Percentiles rank a stretch among this genome's conserved stretches.
Conservation (phyloP, 2,113 vertebrate genomes). For the Ochotona curzoniae region DNA sequence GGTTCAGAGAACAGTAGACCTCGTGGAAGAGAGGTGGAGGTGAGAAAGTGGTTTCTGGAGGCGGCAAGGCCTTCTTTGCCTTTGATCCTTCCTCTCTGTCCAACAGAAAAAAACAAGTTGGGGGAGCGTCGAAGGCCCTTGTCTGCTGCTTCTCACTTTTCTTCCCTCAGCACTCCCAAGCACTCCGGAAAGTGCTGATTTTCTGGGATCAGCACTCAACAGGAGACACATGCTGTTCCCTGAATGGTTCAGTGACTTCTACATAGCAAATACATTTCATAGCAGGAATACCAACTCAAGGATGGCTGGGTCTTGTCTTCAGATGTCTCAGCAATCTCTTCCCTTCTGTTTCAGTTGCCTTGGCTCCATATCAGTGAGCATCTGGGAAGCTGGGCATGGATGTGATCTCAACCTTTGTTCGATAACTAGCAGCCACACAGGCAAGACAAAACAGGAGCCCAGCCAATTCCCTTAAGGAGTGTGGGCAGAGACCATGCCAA, state of each 20-base stretch:
- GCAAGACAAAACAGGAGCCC: slow-evolving; percentile 57
- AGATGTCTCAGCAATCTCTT: neutral
- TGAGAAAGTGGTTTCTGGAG: neutral
- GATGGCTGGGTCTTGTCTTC: neutral
- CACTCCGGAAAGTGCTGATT: neutral
- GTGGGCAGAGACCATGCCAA: slow-evolving; percentile 52
- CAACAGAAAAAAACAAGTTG: neutral
- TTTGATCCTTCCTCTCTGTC: neutral
- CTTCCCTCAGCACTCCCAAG: neutral
- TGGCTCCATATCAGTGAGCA: slow-evolving; percentile 65
- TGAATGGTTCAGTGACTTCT: neutral
- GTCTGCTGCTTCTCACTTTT: neutral
- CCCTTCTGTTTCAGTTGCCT: slow-evolving; percentile 31
- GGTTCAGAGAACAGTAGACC: neutral
- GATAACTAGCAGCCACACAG: slow-evolving; percentile 66
- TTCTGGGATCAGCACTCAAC: neutral
- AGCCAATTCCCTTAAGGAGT: slow-evolving; percentile 77
- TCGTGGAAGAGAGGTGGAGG: neutral
- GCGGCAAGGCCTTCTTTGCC: neutral
- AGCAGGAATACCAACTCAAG: neutral
- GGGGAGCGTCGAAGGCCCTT: neutral
- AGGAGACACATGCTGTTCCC: neutral
- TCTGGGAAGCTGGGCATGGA: slow-evolving; percentile 55
- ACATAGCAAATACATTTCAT: neutral
- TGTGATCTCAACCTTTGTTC: slow-evolving; percentile 48